Evolutionary conservation across 2,888 invertebrate species (phyloP).

Genomic region (Drosophila meridiana): DNA sequence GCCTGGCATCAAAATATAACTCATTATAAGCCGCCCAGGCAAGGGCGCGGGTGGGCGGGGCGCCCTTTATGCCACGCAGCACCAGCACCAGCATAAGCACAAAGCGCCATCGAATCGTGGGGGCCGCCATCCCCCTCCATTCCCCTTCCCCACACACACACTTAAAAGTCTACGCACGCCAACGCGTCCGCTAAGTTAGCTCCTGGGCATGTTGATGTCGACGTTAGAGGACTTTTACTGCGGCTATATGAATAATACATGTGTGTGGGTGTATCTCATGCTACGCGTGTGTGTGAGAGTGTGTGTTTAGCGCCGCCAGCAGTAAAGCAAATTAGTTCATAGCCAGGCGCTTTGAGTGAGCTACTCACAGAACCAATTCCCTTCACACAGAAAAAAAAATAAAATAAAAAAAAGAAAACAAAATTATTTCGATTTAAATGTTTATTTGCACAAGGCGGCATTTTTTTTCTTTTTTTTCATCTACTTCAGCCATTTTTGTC

Average conservation of each 20-base stretch:
- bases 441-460: conserved; percentile 59
- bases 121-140: background rate
- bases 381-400: conserved; percentile 1
- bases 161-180: conserved; percentile 79
- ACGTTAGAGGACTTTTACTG: conserved; percentile 67
- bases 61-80: background rate
- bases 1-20: conserved; percentile 60
- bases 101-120: conserved; percentile 26
- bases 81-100: conserved; percentile 10
- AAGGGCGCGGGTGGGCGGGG: background rate
- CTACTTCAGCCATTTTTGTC: conserved; percentile 9
- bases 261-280: conserved; percentile 29
- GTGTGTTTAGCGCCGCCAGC: conserved; percentile 58
- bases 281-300: background rate
- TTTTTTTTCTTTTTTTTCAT: conserved; percentile 25
- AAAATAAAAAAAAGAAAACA: background rate
- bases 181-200: conserved; percentile 70
- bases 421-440: conserved; percentile 72
- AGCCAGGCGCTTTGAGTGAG: conserved; percentile 62
- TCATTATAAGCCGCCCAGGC: conserved; percentile 55
- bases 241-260: conserved; percentile 76
- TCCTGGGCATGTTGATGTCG: conserved; percentile 64
- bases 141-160: background rate
- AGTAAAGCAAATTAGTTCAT: conserved; percentile 76
- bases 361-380: conserved; percentile 53